phyloP scores from a whole-genome alignment of 1,140 invertebrate species.

The Globodera rostochiensis region DNA sequence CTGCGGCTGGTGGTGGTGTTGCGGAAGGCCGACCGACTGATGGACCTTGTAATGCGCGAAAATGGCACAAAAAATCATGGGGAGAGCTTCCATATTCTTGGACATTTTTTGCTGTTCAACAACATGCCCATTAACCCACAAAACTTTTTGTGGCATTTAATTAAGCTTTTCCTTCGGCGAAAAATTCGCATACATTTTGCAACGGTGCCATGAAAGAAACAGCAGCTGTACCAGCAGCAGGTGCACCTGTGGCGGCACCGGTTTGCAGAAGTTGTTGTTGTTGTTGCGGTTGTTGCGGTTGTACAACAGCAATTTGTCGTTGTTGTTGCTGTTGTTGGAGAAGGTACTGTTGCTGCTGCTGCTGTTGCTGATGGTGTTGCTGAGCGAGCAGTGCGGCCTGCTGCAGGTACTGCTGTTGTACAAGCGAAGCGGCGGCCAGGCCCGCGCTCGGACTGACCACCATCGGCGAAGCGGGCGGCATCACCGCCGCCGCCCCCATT shows the following conservation, averaged over 20 bases:
- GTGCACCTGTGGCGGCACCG: background rate
- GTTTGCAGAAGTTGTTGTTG: slow-evolving; percentile 8
- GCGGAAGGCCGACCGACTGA: background rate
- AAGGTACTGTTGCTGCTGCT: background rate
- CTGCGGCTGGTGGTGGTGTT: slow-evolving; percentile 2
- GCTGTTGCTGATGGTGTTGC: slow-evolving; percentile 32
- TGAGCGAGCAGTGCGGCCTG: slow-evolving; percentile 20
- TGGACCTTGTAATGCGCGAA: too few relatives aligned
- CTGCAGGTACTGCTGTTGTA: slow-evolving; percentile 22
- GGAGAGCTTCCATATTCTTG: too few relatives aligned
- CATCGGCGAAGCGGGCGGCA: background rate
- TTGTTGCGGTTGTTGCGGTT: background rate
- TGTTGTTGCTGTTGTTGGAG: background rate
- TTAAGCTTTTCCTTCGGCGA: too few relatives aligned
- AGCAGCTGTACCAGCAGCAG: too few relatives aligned
- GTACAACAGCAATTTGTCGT: slow-evolving; percentile 6
- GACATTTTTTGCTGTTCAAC: too few relatives aligned
- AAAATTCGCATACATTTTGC: too few relatives aligned
- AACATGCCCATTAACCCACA: too few relatives aligned
- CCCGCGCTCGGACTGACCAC: background rate
- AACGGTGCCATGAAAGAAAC: too few relatives aligned
- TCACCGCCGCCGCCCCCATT: background rate
- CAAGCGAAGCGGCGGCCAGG: slow-evolving; percentile 2
- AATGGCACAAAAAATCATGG: too few relatives aligned
- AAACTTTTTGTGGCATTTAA: too few relatives aligned